These are phyloP conservation scores for Erethizon dorsatum DNA, from an alignment of 2,797 vertebrate genomes.

Conservation along the genomic window DNA sequence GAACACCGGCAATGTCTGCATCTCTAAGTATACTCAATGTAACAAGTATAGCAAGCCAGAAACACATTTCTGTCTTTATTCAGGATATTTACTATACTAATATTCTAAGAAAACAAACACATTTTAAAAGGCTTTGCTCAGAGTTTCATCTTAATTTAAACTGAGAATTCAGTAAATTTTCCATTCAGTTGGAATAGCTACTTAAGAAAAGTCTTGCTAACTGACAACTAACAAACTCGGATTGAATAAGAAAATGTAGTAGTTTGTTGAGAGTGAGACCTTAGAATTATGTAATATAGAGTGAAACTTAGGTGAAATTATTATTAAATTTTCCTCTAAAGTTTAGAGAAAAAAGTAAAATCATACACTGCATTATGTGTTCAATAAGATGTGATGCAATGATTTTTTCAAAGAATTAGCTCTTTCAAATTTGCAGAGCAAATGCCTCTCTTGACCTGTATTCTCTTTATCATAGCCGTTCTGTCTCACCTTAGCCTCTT, in stretches of 20 bases:
- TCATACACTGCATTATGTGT: not conserved
- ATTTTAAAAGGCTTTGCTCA: not conserved
- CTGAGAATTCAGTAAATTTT: not conserved
- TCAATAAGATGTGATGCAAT: not conserved
- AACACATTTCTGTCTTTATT: not conserved
- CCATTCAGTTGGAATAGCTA: not conserved
- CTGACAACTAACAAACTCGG: not conserved
- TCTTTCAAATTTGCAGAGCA: not conserved
- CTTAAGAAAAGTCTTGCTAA: slow-evolving; percentile 26
- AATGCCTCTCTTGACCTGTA: not conserved
- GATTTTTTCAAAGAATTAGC: not conserved
- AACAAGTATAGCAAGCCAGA: not conserved
- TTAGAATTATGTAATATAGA: not conserved
- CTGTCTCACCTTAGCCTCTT: not conserved
- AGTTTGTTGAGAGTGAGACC: not conserved
- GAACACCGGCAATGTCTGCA: not conserved
- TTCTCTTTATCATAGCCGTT: not conserved
- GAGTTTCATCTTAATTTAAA: slow-evolving; percentile 8
- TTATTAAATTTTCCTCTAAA: not conserved
- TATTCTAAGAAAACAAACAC: not conserved
- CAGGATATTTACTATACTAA: not conserved
- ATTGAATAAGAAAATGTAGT: not conserved
- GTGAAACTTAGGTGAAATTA: not conserved
- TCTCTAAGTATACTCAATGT: not conserved
- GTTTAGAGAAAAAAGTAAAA: not conserved